These are phyloP conservation scores for Chrysina gloriosa DNA, from an alignment of 2,888 invertebrate species.

Conservation along the genomic window DNA sequence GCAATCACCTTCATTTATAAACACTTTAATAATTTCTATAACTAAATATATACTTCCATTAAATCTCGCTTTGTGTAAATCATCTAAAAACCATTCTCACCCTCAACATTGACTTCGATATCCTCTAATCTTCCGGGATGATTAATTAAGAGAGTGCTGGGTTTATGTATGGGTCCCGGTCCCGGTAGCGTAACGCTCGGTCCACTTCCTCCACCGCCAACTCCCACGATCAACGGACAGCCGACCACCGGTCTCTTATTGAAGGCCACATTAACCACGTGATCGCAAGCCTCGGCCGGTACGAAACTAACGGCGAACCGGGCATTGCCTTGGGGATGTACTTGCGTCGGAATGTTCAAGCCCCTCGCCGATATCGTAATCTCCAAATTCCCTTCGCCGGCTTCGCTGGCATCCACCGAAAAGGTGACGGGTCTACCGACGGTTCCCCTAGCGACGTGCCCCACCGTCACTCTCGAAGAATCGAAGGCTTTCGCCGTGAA, in stretches of 20 bases:
- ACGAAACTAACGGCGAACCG: constrained; percentile 97
- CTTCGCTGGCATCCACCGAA: constrained; percentile 94
- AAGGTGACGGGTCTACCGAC: constrained; percentile 94
- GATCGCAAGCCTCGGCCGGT: constrained; percentile 93
- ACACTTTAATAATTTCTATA: no score
- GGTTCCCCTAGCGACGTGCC: constrained; percentile 81
- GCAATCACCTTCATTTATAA: no score
- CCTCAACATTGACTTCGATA: constrained; percentile 96
- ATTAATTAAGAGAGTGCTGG: constrained; percentile 79
- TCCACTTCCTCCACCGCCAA: constrained; percentile 74
- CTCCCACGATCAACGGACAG: constrained; percentile 90
- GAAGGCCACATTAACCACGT: constrained; percentile 96
- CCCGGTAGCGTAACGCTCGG: constrained; percentile 79
- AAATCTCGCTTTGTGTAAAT: not conserved
- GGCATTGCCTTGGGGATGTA: constrained; percentile 73
- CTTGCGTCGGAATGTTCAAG: constrained; percentile 92
- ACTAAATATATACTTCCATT: constrained; percentile 49
- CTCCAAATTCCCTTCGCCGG: constrained; percentile 97
- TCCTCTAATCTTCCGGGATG: constrained; percentile 90
- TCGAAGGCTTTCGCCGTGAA: constrained; percentile 94
- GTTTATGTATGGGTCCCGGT: constrained; percentile 77
- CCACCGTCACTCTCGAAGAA: constrained; percentile 84
- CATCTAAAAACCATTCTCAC: constrained; percentile 68
- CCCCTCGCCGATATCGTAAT: constrained; percentile 96
- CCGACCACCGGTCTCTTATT: constrained; percentile 91